Conservation (phyloP, 2,113 vertebrate species). For the Myotis davidii region DNA sequence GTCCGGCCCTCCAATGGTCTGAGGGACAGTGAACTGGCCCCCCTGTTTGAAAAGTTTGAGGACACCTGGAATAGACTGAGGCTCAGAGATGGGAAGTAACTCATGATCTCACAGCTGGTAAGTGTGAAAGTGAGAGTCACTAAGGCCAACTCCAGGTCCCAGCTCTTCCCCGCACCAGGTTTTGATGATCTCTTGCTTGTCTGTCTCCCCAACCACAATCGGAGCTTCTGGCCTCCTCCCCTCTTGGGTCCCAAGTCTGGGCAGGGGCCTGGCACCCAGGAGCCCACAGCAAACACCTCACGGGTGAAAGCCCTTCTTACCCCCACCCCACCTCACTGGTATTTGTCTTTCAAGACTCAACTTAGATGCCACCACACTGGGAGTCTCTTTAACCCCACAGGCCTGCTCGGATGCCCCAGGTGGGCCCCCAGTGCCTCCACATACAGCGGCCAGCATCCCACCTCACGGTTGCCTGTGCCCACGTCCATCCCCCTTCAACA, state of each 20-base stretch:
- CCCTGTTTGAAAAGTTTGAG: too few species aligned
- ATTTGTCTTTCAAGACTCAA: neutral
- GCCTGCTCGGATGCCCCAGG: too few species aligned
- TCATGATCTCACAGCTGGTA: neutral
- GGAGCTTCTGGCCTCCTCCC: neutral
- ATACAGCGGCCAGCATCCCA: rapidly evolving
- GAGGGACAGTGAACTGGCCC: too few species aligned
- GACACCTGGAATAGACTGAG: neutral
- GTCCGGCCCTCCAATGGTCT: too few species aligned
- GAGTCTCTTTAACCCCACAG: neutral
- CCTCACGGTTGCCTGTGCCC: neutral
- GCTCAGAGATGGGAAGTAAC: neutral
- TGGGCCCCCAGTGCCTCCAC: neutral
- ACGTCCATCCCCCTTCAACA: neutral
- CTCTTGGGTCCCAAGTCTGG: neutral
- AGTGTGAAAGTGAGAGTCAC: neutral
- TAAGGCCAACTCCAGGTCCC: too few species aligned
- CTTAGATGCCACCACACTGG: neutral
- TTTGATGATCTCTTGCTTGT: neutral
- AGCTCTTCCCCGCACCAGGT: neutral
- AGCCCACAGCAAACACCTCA: neutral
- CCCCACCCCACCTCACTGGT: neutral
- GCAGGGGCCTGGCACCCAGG: rapidly evolving
- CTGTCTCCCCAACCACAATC: neutral
- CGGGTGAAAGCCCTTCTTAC: neutral